Evolutionary conservation across 2,113 vertebrate genomes (phyloP), one percentile per base, ranked within the genome.

Genomic region (Pholis gunnellus): DNA sequence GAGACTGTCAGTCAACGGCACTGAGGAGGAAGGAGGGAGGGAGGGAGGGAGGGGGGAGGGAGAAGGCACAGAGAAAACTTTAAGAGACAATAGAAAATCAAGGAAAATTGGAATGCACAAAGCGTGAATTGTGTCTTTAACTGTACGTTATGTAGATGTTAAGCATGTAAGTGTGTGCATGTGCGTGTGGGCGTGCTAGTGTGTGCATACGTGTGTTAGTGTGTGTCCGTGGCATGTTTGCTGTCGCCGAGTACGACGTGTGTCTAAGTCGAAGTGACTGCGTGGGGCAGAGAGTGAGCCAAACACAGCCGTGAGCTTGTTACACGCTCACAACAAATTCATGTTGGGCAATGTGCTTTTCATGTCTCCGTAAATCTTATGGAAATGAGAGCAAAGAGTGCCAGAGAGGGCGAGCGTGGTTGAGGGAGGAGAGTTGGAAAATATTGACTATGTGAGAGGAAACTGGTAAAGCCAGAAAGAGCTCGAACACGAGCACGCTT

Each of bases 1-100:
- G 89, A 75, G 76, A 65, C 83, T 67, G 86, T 90, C 91, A 85
- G 68, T 90, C 88, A 82, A 64, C 56, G 75, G 59, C n/a, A 8
- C 71, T 56, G 69, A 57, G 64, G 5, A 52, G 1, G 25, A 18
- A 36, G n/a, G 31, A 34, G 31, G 31, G 31, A 34, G 6, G 56
- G 56, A 29, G 22, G n/a, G 7, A 11, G 22, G 52, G 22, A 63
- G 34, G 66, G 52, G 3, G 22, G 9, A 3, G 8, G 29, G 29
- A 60, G 5, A 2, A 7, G 27, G 56, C 10, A 20, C 5, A 50
- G 6, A 3, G 46, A 20, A 48, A n/a, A 52, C 50, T 52, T 52
- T 64, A 25, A 17, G 40, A 75, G 29, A 82, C 57, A 46, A 65
- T 27, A 20, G 22, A 60, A 13, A 17, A 25, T 57, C 15, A 22